A percentile compares a stretch with the other conserved stretches of the same genome.
Evolutionary conservation across 2,888 invertebrate species (phyloP).

Genomic region (Idaea dimidiata): DNA sequence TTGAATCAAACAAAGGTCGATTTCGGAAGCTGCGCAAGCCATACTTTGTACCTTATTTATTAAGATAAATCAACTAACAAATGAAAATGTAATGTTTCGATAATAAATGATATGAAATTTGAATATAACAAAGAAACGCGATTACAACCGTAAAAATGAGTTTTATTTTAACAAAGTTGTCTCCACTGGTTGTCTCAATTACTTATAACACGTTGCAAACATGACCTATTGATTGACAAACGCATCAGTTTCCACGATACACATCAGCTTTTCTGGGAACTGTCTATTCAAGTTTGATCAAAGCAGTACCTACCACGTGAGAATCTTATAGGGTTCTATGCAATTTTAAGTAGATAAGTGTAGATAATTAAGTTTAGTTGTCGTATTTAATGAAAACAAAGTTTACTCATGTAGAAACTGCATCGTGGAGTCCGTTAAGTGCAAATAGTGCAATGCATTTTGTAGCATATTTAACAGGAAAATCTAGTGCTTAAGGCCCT

Average conservation of each 20-base stretch:
- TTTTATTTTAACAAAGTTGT: no score
- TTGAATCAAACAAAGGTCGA: no score
- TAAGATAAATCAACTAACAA: no score
- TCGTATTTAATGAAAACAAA: neutral
- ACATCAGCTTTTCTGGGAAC: slow-evolving; percentile 38
- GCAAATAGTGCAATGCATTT: neutral
- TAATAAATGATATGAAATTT: no score
- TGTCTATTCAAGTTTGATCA: slow-evolving; percentile 7
- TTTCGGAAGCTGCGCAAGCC: no score
- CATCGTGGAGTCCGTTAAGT: neutral
- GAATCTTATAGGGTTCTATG: neutral
- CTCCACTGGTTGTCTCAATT: no score
- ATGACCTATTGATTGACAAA: slow-evolving; percentile 9
- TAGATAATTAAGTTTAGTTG: neutral
- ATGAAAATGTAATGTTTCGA: no score
- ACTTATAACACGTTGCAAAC: neutral
- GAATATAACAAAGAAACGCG: no score
- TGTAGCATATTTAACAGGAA: neutral
- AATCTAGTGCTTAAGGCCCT: no score
- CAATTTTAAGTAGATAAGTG: neutral
- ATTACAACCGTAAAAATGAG: no score
- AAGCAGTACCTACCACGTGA: slow-evolving; percentile 1
- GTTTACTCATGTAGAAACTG: neutral
- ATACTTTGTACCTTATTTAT: no score
- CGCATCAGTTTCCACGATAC: slow-evolving; percentile 50